Conservation (phyloP, 2,888 invertebrate species). For the Mimumesa dahlbomi region DNA sequence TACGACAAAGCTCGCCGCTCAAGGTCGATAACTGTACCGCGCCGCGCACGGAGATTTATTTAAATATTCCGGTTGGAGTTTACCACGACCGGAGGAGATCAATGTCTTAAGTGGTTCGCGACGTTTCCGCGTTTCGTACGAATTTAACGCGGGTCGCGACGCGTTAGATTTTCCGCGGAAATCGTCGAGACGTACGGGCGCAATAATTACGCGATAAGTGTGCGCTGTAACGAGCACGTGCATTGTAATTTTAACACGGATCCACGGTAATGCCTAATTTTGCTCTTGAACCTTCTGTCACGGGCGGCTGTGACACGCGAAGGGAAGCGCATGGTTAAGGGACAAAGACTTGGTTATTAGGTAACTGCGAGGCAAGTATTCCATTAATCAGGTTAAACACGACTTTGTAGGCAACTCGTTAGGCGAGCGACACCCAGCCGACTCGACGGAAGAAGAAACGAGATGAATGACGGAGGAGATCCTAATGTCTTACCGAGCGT, state of each 20-base stretch:
- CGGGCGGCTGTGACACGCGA: too few relatives aligned
- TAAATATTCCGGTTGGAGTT: constrained; percentile 45
- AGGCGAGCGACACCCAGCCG: constrained; percentile 57
- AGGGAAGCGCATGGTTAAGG: constrained; percentile 36
- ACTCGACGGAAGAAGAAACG: constrained; percentile 41
- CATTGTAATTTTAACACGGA: too few relatives aligned
- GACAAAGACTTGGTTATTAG: constrained; percentile 63
- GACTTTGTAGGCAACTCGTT: constrained; percentile 70
- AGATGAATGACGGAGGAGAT: constrained; percentile 24
- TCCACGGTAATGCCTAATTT: too few relatives aligned
- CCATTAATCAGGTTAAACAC: constrained; percentile 75
- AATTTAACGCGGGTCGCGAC: too few relatives aligned
- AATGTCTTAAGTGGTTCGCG: constrained; percentile 40
- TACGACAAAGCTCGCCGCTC: constrained; percentile 31
- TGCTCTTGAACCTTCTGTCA: too few relatives aligned
- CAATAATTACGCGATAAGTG: too few relatives aligned
- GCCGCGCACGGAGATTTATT: too few relatives aligned
- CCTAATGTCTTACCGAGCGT: constrained; percentile 2
- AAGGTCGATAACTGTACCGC: constrained; percentile 48
- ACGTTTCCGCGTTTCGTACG: neutral
- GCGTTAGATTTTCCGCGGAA: too few relatives aligned
- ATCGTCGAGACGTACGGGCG: too few relatives aligned
- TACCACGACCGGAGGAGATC: constrained; percentile 23
- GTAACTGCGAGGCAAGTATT: constrained; percentile 74
- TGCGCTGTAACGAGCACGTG: too few relatives aligned